These are phyloP conservation scores for Sminthurides bifidus DNA, from an alignment of 1,140 invertebrate genomes.

Conservation along the genomic window DNA sequence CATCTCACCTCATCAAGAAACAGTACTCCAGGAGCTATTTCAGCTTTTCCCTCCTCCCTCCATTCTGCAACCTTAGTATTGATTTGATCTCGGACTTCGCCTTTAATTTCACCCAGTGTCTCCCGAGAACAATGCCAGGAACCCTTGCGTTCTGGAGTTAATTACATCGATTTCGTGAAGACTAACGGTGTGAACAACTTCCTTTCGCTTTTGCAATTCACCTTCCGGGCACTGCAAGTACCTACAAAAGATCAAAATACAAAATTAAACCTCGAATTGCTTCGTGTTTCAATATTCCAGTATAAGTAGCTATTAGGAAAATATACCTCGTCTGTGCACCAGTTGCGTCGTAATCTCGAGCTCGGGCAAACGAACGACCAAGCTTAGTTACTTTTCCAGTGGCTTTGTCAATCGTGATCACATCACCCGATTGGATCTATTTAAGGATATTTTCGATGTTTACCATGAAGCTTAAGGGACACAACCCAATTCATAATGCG, in stretches of 20 bases:
- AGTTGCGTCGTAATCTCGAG: slow-evolving; percentile 95
- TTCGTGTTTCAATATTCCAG: background rate
- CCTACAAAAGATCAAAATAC: slow-evolving; percentile 42
- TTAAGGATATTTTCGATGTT: background rate
- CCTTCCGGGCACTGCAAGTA: slow-evolving; percentile 98
- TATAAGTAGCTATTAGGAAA: background rate
- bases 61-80: slow-evolving; percentile 97
- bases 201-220: slow-evolving; percentile 96
- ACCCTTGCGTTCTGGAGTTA: slow-evolving; percentile 92
- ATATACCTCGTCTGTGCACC: slow-evolving; percentile 57
- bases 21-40: slow-evolving; percentile 91
- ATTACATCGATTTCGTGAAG: slow-evolving; percentile 99
- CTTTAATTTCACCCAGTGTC: slow-evolving; percentile 97
- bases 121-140: slow-evolving; percentile 90
- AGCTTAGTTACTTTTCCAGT: slow-evolving; percentile 93
- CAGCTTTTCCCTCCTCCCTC: slow-evolving; percentile 97
- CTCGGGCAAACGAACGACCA: slow-evolving; percentile 87
- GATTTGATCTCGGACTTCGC: slow-evolving; percentile 95
- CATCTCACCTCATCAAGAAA: slow-evolving; percentile 72
- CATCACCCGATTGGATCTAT: slow-evolving; percentile 83
- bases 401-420: slow-evolving; percentile 95
- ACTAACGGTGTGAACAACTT: slow-evolving; percentile 95
- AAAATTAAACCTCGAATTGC: background rate
- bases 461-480: background rate
- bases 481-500: background rate